phyloP scores from a whole-genome alignment of 2,888 invertebrate species.

The Spodoptera exigua region DNA sequence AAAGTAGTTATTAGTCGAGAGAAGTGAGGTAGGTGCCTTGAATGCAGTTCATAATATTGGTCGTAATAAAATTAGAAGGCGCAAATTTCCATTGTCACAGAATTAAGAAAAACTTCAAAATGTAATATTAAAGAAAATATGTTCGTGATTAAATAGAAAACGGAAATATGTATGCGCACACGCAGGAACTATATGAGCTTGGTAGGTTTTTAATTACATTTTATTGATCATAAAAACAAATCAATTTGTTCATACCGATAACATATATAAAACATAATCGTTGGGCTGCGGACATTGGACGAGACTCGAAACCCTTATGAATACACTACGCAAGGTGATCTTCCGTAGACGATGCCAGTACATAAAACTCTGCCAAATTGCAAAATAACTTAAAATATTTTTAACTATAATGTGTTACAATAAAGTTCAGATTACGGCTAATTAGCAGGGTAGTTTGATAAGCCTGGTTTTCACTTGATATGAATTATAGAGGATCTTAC shows the following conservation, averaged over 20 bases:
- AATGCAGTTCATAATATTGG: too few species aligned
- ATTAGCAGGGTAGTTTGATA: too few species aligned
- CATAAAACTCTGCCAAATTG: too few species aligned
- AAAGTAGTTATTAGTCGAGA: slow-evolving; percentile 2
- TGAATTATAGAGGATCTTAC: too few species aligned
- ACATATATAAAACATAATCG: slow-evolving; percentile 19
- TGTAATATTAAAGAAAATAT: slow-evolving; percentile 4
- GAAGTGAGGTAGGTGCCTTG: too few species aligned
- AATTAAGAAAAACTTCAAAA: slow-evolving; percentile 14
- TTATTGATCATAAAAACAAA: slow-evolving; percentile 8
- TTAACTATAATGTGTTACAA: too few species aligned
- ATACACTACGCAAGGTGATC: background rate
- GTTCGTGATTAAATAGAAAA: slow-evolving; percentile 16
- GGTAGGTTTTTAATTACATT: slow-evolving; percentile 1
- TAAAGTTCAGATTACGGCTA: too few species aligned
- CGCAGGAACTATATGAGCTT: slow-evolving; percentile 19
- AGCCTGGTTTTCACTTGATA: too few species aligned
- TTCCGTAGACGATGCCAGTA: background rate
- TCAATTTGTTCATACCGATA: slow-evolving; percentile 5
- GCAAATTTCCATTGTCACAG: background rate
- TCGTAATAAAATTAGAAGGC: too few species aligned
- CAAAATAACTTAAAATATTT: too few species aligned
- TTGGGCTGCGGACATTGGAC: background rate
- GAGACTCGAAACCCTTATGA: background rate
- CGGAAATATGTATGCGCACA: slow-evolving; percentile 1